phyloP scores from a whole-genome alignment of 2,797 vertebrate species.

The Karalla daura region DNA sequence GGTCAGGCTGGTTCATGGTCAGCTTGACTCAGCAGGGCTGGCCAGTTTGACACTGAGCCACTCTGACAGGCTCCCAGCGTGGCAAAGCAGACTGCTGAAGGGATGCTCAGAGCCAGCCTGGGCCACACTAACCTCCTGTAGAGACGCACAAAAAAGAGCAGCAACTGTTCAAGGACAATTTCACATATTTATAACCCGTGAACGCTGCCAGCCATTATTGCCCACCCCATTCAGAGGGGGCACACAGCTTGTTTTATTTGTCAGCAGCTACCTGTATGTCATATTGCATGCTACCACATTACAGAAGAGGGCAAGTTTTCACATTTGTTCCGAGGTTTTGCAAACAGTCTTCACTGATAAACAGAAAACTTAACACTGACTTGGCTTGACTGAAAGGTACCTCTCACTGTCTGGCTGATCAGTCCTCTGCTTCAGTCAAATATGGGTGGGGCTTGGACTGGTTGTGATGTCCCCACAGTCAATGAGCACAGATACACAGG shows the following conservation, averaged over 20 bases:
- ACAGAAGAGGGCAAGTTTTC: too few species aligned
- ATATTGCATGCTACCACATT: background rate
- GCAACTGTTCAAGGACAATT: slow-evolving; percentile 61
- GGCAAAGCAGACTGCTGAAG: slow-evolving; percentile 53
- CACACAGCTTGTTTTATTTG: background rate
- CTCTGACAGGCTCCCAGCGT: slow-evolving; percentile 69
- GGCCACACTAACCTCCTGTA: slow-evolving; percentile 27
- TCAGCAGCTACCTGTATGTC: background rate
- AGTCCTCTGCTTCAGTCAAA: background rate
- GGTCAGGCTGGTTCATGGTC: slow-evolving; percentile 59
- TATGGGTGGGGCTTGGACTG: background rate
- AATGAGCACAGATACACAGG: background rate
- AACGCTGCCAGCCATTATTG: slow-evolving; percentile 6
- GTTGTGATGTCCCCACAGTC: background rate
- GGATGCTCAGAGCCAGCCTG: slow-evolving; percentile 54
- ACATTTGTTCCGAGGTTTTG: too few species aligned
- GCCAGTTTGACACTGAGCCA: slow-evolving; percentile 64
- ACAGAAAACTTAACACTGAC: background rate
- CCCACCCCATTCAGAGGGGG: background rate
- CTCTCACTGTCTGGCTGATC: slow-evolving; percentile 9
- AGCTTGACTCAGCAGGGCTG: slow-evolving; percentile 63
- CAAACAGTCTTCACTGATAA: background rate
- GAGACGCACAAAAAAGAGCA: slow-evolving; percentile 53
- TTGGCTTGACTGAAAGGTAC: background rate
- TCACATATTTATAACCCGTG: slow-evolving; percentile 61